These are phyloP conservation scores for Clivina fossor DNA, from an alignment of 2,888 invertebrate genomes.

Conservation along the genomic window DNA sequence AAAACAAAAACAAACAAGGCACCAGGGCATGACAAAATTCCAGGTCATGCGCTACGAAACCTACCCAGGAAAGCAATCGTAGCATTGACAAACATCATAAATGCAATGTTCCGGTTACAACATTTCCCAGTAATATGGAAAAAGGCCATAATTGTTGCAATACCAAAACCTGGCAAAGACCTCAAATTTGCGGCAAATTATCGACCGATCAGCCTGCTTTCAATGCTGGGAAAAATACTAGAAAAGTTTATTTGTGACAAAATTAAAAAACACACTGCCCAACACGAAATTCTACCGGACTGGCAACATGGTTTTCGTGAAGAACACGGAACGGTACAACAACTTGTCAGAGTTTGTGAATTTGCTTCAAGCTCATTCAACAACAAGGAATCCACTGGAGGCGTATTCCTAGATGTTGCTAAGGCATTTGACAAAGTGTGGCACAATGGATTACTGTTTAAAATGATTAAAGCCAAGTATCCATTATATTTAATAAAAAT, in stretches of 20 bases:
- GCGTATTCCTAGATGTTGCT: not conserved
- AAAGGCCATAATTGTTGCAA: not conserved
- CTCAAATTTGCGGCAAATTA: not conserved
- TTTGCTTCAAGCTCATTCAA: not conserved
- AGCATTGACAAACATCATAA: constrained; percentile 2
- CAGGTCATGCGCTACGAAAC: not conserved
- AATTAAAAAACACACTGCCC: not conserved
- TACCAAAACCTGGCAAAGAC: constrained; percentile 2
- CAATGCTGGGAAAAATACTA: not conserved
- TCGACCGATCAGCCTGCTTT: not conserved
- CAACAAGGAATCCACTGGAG: not conserved
- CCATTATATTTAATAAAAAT: not conserved
- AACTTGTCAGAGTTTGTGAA: not conserved
- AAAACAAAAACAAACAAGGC: not conserved
- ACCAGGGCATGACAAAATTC: not conserved
- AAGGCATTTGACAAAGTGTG: not conserved
- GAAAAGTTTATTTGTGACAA: not conserved
- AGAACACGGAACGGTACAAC: not conserved
- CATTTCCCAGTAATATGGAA: not conserved
- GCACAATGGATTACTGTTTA: not conserved
- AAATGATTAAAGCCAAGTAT: not conserved
- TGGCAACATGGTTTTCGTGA: not conserved
- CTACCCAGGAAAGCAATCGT: too few relatives aligned
- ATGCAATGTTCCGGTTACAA: not conserved
- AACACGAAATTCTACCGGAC: not conserved